Evolutionary conservation across 2,888 invertebrate genomes (phyloP).

Genomic region (Podotricha telesiphe): DNA sequence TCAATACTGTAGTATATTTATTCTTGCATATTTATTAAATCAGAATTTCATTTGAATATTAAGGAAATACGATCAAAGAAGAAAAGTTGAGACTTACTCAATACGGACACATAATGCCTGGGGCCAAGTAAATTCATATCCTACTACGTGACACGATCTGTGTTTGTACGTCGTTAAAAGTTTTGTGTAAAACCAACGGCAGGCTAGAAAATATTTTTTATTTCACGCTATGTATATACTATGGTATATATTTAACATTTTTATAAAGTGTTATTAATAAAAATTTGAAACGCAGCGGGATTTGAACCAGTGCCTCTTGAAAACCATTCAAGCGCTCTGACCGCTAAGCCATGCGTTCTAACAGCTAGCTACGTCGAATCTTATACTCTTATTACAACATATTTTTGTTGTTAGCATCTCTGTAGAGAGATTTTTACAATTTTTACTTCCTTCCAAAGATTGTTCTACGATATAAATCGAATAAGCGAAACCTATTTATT

Average conservation of each 20-base stretch:
- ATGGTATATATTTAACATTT: too few relatives aligned
- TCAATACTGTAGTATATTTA: neutral
- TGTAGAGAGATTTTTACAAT: too few relatives aligned
- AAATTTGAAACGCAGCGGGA: too few relatives aligned
- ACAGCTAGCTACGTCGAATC: too few relatives aligned
- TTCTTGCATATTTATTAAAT: neutral
- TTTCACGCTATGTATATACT: too few relatives aligned
- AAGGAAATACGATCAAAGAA: neutral
- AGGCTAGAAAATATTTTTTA: neutral
- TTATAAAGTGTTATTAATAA: too few relatives aligned
- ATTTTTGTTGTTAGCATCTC: too few relatives aligned
- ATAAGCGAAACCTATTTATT: neutral
- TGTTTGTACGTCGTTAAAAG: slow-evolving; percentile 15
- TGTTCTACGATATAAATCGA: neutral
- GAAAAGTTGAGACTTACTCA: neutral
- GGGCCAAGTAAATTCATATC: neutral
- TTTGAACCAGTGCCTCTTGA: too few relatives aligned
- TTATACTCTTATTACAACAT: too few relatives aligned
- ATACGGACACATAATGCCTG: neutral
- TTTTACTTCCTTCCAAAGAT: too few relatives aligned
- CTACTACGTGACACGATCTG: neutral
- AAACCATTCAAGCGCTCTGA: too few relatives aligned
- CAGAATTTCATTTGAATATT: neutral
- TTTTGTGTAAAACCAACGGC: neutral
- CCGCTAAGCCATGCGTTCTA: too few relatives aligned